These are phyloP conservation scores for Rhizomys pruinosus DNA, from an alignment of 2,113 vertebrate genomes.

Conservation along the genomic window DNA sequence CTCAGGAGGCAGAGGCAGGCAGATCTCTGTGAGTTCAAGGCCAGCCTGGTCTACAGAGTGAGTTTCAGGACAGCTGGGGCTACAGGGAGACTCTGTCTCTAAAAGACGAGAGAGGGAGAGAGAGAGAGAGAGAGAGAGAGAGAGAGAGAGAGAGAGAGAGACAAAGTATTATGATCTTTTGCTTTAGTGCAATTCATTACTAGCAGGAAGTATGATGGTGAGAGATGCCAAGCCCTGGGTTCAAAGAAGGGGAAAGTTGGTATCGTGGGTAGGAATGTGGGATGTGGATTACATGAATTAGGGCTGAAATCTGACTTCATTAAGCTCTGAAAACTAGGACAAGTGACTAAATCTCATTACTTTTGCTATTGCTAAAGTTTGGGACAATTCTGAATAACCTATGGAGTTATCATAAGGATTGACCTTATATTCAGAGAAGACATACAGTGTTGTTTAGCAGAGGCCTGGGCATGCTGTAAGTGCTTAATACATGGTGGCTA, in stretches of 20 bases:
- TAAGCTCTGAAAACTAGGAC: neutral
- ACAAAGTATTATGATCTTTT: neutral
- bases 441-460: neutral
- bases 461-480: neutral
- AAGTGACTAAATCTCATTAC: neutral
- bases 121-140: too few species aligned
- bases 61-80: too few species aligned
- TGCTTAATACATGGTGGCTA: neutral
- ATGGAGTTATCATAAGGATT: neutral
- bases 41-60: too few species aligned
- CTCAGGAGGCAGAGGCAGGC: too few species aligned
- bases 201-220: neutral
- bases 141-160: too few species aligned
- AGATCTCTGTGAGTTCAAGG: too few species aligned
- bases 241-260: neutral
- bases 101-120: too few species aligned
- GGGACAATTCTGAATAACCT: neutral
- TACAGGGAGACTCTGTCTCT: too few species aligned
- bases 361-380: neutral
- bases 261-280: neutral
- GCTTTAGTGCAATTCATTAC: neutral
- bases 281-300: neutral
- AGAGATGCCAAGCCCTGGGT: neutral
- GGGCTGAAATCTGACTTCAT: neutral
- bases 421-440: neutral